A percentile compares a stretch with the other conserved stretches of the same genome.
Conservation (phyloP, 2,888 invertebrate species). For the Nephrotoma guestfalica region DNA sequence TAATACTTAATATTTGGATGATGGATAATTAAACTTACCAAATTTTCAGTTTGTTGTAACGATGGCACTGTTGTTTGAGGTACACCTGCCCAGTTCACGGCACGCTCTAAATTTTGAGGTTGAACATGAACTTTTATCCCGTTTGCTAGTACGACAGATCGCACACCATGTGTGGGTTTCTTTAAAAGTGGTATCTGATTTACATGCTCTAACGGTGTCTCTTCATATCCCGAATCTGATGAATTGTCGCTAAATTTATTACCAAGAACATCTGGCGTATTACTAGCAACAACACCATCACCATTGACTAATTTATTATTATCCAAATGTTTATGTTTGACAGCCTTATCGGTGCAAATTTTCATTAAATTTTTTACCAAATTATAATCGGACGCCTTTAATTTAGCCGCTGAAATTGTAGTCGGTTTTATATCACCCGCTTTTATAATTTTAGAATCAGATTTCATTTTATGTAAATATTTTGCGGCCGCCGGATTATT, state of each 20-base stretch:
- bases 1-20: neutral
- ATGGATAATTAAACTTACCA: neutral
- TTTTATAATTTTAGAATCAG: constrained; percentile 20
- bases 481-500: constrained; percentile 8
- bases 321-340: neutral
- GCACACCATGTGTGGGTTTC: neutral
- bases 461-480: constrained; percentile 20
- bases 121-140: constrained; percentile 8
- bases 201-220: constrained; percentile 29
- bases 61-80: constrained; percentile 1
- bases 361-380: constrained; percentile 14
- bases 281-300: neutral
- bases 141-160: constrained; percentile 7
- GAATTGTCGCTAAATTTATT: constrained; percentile 46
- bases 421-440: constrained; percentile 16
- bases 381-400: constrained; percentile 13
- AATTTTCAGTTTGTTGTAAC: neutral
- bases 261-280: constrained; percentile 18
- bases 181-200: neutral
- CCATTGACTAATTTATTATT: neutral
- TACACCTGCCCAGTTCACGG: constrained; percentile 10
- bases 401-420: neutral
- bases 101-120: constrained; percentile 8
- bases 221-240: constrained; percentile 60
- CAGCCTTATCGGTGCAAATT: constrained; percentile 9